A percentile compares a stretch with the other conserved stretches of the same genome.
Evolutionary conservation across 1,140 invertebrate species (phyloP).

Genomic region (Drosophila subobscura): DNA sequence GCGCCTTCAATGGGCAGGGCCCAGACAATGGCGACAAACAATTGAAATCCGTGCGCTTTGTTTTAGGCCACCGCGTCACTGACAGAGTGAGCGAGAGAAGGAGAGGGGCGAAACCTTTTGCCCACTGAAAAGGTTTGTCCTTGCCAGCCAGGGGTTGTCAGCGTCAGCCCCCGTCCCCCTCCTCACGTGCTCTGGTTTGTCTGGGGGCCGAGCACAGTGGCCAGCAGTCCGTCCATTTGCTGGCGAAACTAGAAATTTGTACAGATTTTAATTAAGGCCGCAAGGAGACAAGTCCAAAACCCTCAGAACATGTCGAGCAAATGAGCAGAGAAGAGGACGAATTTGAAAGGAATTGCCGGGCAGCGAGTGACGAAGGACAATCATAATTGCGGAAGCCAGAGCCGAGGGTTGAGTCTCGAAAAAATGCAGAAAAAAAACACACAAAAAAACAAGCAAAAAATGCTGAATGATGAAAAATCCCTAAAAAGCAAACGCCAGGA

Average conservation of each 20-base stretch:
- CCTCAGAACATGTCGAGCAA: too few relatives aligned
- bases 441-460: constrained; percentile 42
- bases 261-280: constrained; percentile 78
- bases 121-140: constrained; percentile 48
- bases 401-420: constrained; percentile 37
- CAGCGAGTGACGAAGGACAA: constrained; percentile 76
- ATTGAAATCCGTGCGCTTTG: constrained; percentile 79
- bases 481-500: constrained; percentile 52
- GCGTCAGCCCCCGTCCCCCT: constrained; percentile 1
- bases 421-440: constrained; percentile 23
- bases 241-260: constrained; percentile 63
- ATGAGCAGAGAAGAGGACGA: constrained; percentile 12
- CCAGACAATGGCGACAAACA: constrained; percentile 77
- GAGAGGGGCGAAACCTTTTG: constrained; percentile 23
- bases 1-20: constrained; percentile 42
- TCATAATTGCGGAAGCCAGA: constrained; percentile 71
- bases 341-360: constrained; percentile 40
- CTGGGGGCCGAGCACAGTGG: constrained; percentile 37
- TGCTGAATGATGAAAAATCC: constrained; percentile 49
- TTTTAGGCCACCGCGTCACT: constrained; percentile 64
- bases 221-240: constrained; percentile 51
- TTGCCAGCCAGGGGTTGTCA: constrained; percentile 46
- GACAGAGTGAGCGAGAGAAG: constrained; percentile 11
- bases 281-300: constrained; percentile 59
- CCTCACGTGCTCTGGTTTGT: constrained; percentile 2